Evolutionary conservation across 2,113 vertebrate genomes (phyloP), one percentile per base, ranked within the genome.

Genomic region (Syngnathoides biaculeatus): DNA sequence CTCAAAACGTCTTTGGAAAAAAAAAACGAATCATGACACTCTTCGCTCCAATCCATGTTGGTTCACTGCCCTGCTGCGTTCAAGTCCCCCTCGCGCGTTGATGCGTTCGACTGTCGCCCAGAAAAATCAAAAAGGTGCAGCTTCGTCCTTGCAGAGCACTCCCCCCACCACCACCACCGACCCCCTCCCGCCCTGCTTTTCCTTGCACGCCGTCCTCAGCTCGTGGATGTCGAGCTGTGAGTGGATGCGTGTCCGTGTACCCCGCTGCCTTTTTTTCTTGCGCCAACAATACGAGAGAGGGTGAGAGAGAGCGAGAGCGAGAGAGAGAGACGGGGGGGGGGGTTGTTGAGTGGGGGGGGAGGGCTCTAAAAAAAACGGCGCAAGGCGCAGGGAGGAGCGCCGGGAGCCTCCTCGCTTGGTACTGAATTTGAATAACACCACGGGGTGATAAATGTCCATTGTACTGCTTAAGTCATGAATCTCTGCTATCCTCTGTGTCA

Each of bases 361-460:
- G 30, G 30, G 30, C 30, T 35, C 6, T 35, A 58, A 38, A 58
- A 35, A 38, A 52, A 88, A 88, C 90, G 92, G 88, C 89, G 91
- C 87, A 79, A 89, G 93, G 88, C 89, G 91, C 93, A 89, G 88
- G 78, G 85, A 81, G 81, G 94, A 95, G 93, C 55, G n/a, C 94
- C 94, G 94, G 92, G 94, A 94, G 94, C 93, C 90, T 93, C 94
- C 93, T 95, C 94, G 95, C 95, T 95, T 96, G 96, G 95, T 96
- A 97, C 96, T 95, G 96, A 93, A 95, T 97, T 95, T 96, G 95
- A 98, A 98, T 98, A 97, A 97, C 96, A 95, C 95, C 95, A 95
- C 93, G 91, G 95, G 95, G 95, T 97, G 96, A 98, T 98, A 95
- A 98, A 98, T 98, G 95, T 93, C 94, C 94, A 98, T 98, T 98